Conservation (phyloP, 2,888 invertebrate genomes). For the Protonemura montana region DNA sequence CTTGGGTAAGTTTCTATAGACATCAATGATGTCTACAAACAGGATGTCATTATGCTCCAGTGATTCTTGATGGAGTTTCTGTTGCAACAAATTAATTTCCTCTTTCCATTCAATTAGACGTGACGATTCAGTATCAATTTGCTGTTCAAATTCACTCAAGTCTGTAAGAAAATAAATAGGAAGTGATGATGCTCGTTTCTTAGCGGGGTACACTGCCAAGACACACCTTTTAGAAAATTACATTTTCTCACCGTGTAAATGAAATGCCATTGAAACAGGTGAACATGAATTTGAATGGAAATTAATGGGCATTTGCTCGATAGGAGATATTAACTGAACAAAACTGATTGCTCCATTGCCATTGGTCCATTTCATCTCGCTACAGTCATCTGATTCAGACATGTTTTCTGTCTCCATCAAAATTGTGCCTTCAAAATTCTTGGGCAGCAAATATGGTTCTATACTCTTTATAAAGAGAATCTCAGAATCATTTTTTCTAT, state of each 20-base stretch:
- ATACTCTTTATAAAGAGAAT: constrained; percentile 42
- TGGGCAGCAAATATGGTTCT: constrained; percentile 48
- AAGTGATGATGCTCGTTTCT: neutral
- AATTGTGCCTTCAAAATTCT: constrained; percentile 49
- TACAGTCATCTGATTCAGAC: constrained; percentile 27
- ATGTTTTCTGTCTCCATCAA: constrained; percentile 40
- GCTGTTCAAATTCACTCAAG: constrained; percentile 27
- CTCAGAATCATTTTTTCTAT: neutral
- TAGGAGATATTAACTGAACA: constrained; percentile 40
- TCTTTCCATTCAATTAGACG: constrained; percentile 48
- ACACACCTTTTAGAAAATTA: neutral
- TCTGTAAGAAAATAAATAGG: constrained; percentile 38
- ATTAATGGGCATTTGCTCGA: constrained; percentile 41
- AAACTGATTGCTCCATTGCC: constrained; percentile 45
- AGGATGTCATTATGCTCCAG: constrained; percentile 50
- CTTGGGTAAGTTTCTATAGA: constrained; percentile 51
- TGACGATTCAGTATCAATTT: constrained; percentile 42
- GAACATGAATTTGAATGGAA: constrained; percentile 46
- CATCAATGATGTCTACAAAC: constrained; percentile 52
- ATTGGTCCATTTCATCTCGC: constrained; percentile 45
- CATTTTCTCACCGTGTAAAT: constrained; percentile 47
- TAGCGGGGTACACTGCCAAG: neutral
- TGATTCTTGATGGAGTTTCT: constrained; percentile 49
- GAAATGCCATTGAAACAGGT: constrained; percentile 45
- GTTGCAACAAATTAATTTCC: constrained; percentile 46